These are phyloP conservation scores for Epizoanthus ramosus DNA, from an alignment of 92 coral and sea anemone genomes.

Conservation along the genomic window DNA sequence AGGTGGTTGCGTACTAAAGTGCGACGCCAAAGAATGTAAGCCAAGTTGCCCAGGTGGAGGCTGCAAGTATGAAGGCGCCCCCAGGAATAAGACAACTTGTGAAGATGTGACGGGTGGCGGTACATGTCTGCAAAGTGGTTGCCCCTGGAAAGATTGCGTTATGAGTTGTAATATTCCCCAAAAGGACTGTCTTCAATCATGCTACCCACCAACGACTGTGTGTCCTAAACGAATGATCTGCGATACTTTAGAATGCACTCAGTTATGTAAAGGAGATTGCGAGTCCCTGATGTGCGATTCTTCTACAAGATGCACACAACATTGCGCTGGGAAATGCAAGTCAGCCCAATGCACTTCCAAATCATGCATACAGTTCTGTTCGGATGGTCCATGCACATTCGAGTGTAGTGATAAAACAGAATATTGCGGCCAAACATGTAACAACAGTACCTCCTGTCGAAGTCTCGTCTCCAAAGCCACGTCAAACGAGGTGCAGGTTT, in stretches of 20 bases:
- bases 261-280: slow-evolving; percentile 32
- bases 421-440: not conserved
- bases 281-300: slow-evolving; percentile 29
- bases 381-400: not conserved
- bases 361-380: not conserved
- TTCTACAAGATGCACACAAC: slow-evolving; percentile 26
- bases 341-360: not conserved
- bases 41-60: slow-evolving; percentile 36
- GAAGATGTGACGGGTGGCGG: not conserved
- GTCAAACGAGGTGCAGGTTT: slow-evolving; percentile 2
- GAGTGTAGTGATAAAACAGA: not conserved
- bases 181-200: not conserved
- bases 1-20: slow-evolving; percentile 31
- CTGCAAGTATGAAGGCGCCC: not conserved
- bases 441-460: not conserved
- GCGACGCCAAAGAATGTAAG: slow-evolving; percentile 28
- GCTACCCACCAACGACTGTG: not conserved
- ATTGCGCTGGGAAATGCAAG: slow-evolving; percentile 14
- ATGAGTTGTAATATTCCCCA: not conserved
- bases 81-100: not conserved
- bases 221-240: slow-evolving; percentile 18
- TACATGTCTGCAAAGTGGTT: not conserved
- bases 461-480: not conserved
- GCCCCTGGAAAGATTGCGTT: not conserved
- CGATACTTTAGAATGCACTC: slow-evolving; percentile 26